These are phyloP conservation scores for Octodon degus DNA, from an alignment of 2,113 vertebrate species.

Conservation along the genomic window DNA sequence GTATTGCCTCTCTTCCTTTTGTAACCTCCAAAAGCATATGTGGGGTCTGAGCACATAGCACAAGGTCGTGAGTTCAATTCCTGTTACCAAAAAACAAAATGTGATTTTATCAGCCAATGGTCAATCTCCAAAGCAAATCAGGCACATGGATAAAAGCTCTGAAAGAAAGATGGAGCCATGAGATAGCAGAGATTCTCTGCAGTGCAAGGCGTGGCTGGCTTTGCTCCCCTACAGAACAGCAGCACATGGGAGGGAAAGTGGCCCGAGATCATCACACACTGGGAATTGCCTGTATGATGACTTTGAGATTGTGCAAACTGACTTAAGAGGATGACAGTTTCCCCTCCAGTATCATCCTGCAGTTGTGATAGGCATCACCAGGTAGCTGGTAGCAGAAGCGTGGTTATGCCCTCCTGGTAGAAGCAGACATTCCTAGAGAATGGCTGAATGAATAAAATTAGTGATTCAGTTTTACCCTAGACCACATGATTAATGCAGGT, in stretches of 20 bases:
- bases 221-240: background rate
- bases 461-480: constrained; percentile 1
- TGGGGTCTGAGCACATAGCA: no score
- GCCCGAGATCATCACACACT: background rate
- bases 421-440: background rate
- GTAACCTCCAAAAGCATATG: constrained; percentile 53
- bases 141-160: background rate
- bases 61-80: no score
- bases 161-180: background rate
- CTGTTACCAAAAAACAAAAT: no score
- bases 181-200: background rate
- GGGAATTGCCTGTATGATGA: background rate
- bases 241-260: background rate
- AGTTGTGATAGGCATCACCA: background rate
- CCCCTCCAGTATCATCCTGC: background rate
- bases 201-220: background rate
- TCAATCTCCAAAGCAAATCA: constrained; percentile 69
- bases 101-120: constrained; percentile 69
- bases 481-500: background rate
- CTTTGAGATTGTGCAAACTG: background rate
- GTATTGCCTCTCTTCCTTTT: constrained; percentile 66
- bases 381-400: background rate
- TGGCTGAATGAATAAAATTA: constrained; percentile 13
- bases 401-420: background rate
- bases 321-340: background rate